Conservation (phyloP, 2,888 invertebrate genomes). For the Monochamus alternatus region DNA sequence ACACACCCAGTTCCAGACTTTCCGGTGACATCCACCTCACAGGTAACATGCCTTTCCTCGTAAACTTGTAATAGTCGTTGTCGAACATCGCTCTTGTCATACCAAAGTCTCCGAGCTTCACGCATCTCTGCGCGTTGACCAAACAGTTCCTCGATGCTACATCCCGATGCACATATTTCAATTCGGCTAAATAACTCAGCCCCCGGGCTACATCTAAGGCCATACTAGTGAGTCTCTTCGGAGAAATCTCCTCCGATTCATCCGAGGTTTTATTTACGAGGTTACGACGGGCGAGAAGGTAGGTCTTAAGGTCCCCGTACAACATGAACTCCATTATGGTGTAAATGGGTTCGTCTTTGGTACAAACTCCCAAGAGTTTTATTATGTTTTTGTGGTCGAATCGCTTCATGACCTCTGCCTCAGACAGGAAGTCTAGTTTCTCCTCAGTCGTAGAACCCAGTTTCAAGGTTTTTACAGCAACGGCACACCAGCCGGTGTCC, state of each 20-base stretch:
- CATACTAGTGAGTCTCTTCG: constrained; percentile 87
- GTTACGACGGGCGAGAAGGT: constrained; percentile 87
- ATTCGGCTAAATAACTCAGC: constrained; percentile 86
- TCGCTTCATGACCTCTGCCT: constrained; percentile 95
- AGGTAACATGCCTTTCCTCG: constrained; percentile 74
- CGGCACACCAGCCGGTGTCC: constrained; percentile 84
- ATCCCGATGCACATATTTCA: constrained; percentile 93
- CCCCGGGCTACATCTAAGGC: constrained; percentile 91
- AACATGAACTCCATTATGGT: constrained; percentile 96
- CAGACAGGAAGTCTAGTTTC: constrained; percentile 92
- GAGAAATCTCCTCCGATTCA: constrained; percentile 84
- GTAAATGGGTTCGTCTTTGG: constrained; percentile 89
- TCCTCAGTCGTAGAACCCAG: constrained; percentile 87
- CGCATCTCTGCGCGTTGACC: constrained; percentile 78
- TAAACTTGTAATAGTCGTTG: constrained; percentile 92
- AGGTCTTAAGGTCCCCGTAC: constrained; percentile 93
- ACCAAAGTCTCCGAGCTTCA: constrained; percentile 94
- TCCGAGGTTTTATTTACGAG: constrained; percentile 79
- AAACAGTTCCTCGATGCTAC: constrained; percentile 83
- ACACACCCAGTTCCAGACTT: constrained; percentile 85
- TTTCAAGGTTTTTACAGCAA: constrained; percentile 92
- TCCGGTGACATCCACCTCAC: constrained; percentile 92
- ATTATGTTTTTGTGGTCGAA: constrained; percentile 94
- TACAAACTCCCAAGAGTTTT: constrained; percentile 85
- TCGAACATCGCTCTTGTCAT: constrained; percentile 93